These are phyloP conservation scores for Pristis pectinata DNA, from an alignment of 2,797 vertebrate species.

Conservation along the genomic window DNA sequence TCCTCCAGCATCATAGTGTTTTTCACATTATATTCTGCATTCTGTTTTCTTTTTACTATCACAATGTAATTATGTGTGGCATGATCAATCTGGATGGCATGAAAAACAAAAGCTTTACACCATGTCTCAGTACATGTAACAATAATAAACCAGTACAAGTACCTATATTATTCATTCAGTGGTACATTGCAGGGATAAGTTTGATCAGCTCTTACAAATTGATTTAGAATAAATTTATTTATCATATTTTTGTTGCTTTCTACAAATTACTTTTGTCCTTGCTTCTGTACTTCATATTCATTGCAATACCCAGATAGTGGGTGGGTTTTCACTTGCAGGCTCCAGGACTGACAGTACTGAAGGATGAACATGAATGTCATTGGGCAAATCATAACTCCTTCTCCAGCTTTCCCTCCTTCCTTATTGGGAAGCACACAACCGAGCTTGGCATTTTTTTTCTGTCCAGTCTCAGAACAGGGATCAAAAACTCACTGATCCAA, in stretches of 20 bases:
- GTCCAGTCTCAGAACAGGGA: background rate
- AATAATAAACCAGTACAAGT: too few species aligned
- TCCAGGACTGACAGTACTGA: background rate
- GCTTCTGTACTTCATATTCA: background rate
- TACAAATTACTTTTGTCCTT: background rate
- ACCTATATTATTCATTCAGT: slow-evolving; percentile 10
- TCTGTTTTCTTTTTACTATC: too few species aligned
- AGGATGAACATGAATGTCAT: background rate
- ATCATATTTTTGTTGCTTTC: background rate
- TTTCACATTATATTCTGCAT: too few species aligned
- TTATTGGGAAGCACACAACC: background rate
- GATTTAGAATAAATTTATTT: background rate
- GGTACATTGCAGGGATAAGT: background rate
- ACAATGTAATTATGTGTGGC: too few species aligned
- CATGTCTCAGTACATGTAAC: too few species aligned
- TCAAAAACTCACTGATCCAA: background rate
- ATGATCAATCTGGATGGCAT: too few species aligned
- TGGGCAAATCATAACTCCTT: background rate
- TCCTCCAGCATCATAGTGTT: too few species aligned
- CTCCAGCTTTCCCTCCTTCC: background rate
- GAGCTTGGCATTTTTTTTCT: background rate
- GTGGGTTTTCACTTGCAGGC: background rate
- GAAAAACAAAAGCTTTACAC: too few species aligned
- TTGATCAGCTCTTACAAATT: background rate
- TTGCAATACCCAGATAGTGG: background rate